Base-by-base conservation (phyloP, 2,113 vertebrate genomes). In the Barnardius zonarius region DNA sequence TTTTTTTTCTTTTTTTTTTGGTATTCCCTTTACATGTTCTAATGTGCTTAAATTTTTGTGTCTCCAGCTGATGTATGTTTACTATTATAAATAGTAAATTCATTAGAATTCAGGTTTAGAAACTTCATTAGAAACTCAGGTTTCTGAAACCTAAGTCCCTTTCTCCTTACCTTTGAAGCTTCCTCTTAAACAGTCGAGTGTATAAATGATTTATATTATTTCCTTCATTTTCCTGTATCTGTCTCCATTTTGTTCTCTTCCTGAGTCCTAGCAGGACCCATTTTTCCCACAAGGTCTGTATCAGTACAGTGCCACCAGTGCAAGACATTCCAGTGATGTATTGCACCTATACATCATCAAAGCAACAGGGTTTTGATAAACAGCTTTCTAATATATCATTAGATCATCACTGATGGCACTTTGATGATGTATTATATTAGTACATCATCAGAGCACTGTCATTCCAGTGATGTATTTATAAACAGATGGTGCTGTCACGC, bases 371-470 rank as follows among this genome's bases (percentile, higher is more conserved):
- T 96, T 94, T 61, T 97, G 97, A 97, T 95, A 95, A 97, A 97
- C 63, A 72, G 86, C 94, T 96, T 86, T 97, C 93, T 96, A 97
- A 97, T 98, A 95, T 77, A 97, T 98, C 97, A 97, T 97, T 92
- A 88, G 94, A 91, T 97, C 96, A 97, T 97, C 97, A 96, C 67
- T 94, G 95, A 94, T 97, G 97, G 92, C 97, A 97, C 96, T 97
- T 92, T 92, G 97, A 96, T 97, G 94, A 97, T 96, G 95, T 96
- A 97, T 96, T 97, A 90, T 97, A 97, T 97, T 97, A 97, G 96
- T 86, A 93, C 96, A 97, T 96, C 96, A 96, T 97, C 97, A 96
- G 93, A 97, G 88, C 23, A 31, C 96, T 98, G 97, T 97, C 97
- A 97, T 89, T 64, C 74, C 73, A 37, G 86, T 96, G 96, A 97